Conservation (phyloP, 2,797 vertebrate species). For the Rhodeus uyekii region DNA sequence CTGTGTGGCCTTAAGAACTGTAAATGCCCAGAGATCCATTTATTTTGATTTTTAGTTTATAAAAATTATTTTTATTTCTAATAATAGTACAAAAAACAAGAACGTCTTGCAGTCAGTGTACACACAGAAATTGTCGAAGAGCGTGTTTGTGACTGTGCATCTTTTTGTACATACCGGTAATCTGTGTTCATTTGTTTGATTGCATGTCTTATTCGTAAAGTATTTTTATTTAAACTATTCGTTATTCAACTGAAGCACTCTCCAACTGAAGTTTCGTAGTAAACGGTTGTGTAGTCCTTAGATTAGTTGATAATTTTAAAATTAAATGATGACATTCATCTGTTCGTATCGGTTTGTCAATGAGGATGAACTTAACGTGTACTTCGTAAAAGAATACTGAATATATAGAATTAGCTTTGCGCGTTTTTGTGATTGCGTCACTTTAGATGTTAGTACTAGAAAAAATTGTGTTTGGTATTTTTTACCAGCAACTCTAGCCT, state of each 20-base stretch:
- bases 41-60: constrained; percentile 18
- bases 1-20: constrained; percentile 45
- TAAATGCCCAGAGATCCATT: constrained; percentile 37
- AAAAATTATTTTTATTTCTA: constrained; percentile 25
- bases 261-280: not conserved
- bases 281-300: not conserved
- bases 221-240: constrained; percentile 40
- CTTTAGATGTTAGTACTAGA: constrained; percentile 2
- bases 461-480: constrained; percentile 3
- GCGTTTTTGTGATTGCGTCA: not conserved
- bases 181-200: constrained; percentile 1
- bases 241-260: constrained; percentile 8
- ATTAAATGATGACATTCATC: constrained; percentile 35
- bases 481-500: constrained; percentile 12
- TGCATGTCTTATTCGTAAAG: constrained; percentile 21
- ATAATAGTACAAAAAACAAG: not conserved
- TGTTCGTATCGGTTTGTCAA: constrained; percentile 16
- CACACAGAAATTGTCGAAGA: not conserved
- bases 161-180: constrained; percentile 23
- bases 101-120: not conserved
- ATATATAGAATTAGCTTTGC: constrained; percentile 26
- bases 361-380: not conserved
- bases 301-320: not conserved
- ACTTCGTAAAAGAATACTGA: not conserved
- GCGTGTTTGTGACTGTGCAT: constrained; percentile 9